Conservation (phyloP, 1,140 invertebrate genomes). For the Drosophila ogumai region DNA sequence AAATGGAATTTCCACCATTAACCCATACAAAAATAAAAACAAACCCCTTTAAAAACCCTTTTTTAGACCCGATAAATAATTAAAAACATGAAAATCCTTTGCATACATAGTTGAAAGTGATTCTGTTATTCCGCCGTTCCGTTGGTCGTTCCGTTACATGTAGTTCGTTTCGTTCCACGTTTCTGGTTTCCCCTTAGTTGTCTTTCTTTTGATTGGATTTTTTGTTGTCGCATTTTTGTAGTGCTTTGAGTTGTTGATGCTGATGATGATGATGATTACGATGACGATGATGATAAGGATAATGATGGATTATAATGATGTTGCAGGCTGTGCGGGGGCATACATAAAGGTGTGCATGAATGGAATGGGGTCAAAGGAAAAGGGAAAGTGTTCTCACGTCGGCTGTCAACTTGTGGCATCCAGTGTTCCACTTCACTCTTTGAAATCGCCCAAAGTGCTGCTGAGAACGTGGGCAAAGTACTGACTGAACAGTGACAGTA, state of each 20-base stretch:
- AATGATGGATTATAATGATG: slow-evolving; percentile 24
- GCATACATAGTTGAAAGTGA: slow-evolving; percentile 29
- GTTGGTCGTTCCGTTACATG: slow-evolving; percentile 38
- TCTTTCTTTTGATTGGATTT: slow-evolving; percentile 17
- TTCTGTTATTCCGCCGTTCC: slow-evolving; percentile 29
- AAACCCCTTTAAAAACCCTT: not conserved
- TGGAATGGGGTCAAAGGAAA: slow-evolving; percentile 43
- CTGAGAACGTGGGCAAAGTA: slow-evolving; percentile 11
- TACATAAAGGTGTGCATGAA: slow-evolving; percentile 22
- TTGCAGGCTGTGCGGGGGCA: slow-evolving; percentile 1
- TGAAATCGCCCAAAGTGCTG: slow-evolving; percentile 23
- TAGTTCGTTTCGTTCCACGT: slow-evolving; percentile 49
- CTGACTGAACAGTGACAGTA: slow-evolving; percentile 1
- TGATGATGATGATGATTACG: slow-evolving; percentile 8
- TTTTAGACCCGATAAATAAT: slow-evolving; percentile 8
- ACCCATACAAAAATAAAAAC: not conserved
- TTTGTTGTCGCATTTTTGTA: slow-evolving; percentile 31
- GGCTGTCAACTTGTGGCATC: slow-evolving; percentile 26
- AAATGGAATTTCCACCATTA: slow-evolving; percentile 21
- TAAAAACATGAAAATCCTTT: not conserved
- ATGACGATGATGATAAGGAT: slow-evolving; percentile 13
- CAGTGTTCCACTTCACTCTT: slow-evolving; percentile 26
- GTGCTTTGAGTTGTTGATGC: slow-evolving; percentile 30
- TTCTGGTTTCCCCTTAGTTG: slow-evolving; percentile 34
- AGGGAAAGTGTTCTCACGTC: slow-evolving; percentile 17